These are phyloP conservation scores for Pteronotus mesoamericanus DNA, from an alignment of 2,797 vertebrate species.

Conservation along the genomic window DNA sequence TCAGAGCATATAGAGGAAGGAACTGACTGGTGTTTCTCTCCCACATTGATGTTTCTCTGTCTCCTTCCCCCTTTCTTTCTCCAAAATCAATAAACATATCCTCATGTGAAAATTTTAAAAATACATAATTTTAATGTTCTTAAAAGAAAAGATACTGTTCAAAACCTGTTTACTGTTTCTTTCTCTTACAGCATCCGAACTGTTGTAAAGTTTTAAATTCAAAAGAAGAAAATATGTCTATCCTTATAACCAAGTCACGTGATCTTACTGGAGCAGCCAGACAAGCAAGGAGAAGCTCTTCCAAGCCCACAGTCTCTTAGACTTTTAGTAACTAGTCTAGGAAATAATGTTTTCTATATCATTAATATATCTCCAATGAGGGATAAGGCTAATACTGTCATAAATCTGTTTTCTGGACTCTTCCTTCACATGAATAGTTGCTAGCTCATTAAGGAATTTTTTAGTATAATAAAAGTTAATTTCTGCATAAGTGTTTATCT, in stretches of 20 bases:
- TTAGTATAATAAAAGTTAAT: slow-evolving; percentile 56
- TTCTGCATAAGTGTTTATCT: background rate
- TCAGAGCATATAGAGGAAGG: background rate
- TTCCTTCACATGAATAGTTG: slow-evolving; percentile 7
- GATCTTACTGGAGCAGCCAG: background rate
- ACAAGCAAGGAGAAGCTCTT: background rate
- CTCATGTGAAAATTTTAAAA: background rate
- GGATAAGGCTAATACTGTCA: background rate
- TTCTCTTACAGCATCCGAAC: slow-evolving; percentile 67
- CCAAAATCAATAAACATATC: background rate
- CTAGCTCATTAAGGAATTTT: background rate
- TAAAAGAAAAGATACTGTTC: background rate
- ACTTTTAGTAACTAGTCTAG: background rate
- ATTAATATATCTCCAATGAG: background rate
- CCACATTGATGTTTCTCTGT: too few species aligned
- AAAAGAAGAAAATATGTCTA: background rate
- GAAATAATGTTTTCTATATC: background rate
- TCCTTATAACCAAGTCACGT: background rate
- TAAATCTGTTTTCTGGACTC: background rate
- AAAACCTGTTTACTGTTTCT: background rate
- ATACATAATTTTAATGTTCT: background rate
- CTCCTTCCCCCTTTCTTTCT: background rate
- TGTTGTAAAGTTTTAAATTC: slow-evolving; percentile 66
- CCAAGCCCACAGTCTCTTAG: background rate
- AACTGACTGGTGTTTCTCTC: background rate